Percentiles rank a stretch among this genome's conserved stretches.
phyloP scores from a whole-genome alignment of 2,797 vertebrate species.

The Sciaenops ocellatus region DNA sequence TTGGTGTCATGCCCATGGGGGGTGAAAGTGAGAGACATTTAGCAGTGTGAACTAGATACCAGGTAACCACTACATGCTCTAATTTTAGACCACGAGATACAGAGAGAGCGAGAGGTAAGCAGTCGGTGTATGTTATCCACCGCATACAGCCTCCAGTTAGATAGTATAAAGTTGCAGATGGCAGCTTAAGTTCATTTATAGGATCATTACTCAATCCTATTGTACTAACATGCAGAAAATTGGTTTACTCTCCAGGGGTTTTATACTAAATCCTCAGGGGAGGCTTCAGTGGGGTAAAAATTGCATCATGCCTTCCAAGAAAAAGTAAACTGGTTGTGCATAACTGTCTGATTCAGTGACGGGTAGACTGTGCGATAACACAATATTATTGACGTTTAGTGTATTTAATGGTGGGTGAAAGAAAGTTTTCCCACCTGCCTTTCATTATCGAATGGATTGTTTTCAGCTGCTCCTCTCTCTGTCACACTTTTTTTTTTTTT shows the following conservation, averaged over 20 bases:
- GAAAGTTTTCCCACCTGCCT: too few species aligned
- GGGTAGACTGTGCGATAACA: background rate
- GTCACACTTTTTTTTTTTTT: too few species aligned
- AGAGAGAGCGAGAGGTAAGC: background rate
- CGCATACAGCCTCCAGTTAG: background rate
- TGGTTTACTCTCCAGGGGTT: slow-evolving; percentile 31
- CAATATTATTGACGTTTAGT: background rate
- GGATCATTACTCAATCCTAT: slow-evolving; percentile 5
- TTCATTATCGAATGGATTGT: background rate
- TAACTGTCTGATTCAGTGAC: background rate
- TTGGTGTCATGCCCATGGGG: slow-evolving; percentile 45
- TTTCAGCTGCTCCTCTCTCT: slow-evolving; percentile 22
- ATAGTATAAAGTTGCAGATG: background rate
- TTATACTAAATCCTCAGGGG: slow-evolving; percentile 3
- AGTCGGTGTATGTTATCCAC: background rate
- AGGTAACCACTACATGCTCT: slow-evolving; percentile 28
- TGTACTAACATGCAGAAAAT: slow-evolving; percentile 17
- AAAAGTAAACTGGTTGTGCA: background rate
- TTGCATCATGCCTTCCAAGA: slow-evolving; percentile 45
- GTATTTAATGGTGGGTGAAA: background rate
- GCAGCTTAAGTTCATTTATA: slow-evolving; percentile 8
- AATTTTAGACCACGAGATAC: slow-evolving; percentile 27
- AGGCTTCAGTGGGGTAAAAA: slow-evolving; percentile 27
- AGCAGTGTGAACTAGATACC: slow-evolving; percentile 37
- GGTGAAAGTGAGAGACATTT: slow-evolving; percentile 32